Base-by-base conservation (phyloP, 2,888 invertebrate genomes). In the Tipula confusa region DNA sequence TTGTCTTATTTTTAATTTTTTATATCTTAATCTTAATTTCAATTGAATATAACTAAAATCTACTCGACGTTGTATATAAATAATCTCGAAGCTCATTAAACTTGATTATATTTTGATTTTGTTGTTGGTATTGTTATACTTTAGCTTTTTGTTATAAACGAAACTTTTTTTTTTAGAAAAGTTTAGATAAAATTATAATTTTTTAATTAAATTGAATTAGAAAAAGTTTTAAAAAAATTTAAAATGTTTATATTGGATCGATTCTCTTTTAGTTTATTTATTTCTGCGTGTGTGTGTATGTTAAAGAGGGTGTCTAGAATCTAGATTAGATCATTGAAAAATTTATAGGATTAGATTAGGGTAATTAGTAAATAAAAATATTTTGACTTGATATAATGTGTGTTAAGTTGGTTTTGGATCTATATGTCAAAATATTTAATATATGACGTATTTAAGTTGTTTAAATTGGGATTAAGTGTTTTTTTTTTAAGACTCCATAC, bases 1-100 rank as follows among this genome's bases (percentile, higher is more conserved):
- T 89, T 38, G 36, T 48, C 36, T 82, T 84, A 33, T 24, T 84
- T 80, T 29, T n/a, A n/a, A n/a, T n/a, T n/a, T 81, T 84, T 82
- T 36, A 83, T 83, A 24, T 31, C 83, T 36, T 82, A 36, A 36
- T 36, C 24, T 64, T 64, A 64, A 64, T 64, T 64, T 64, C 64
- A 64, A 81, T 81, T 29, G 31, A 81, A 29, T 64, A 6, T 64
- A 18, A 7, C 18, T 48, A 48, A 1, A 64, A 24, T 24, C 64
- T 64, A 43, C 24, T 64, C 13, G 11, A 33, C 33, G 11, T 64
- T 9, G 3, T 43, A 36, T 36, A 64, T 64, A 24, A 64, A 64
- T 9, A 64, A 64, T 64, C 64, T 64, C 31, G 7, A 81, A 81
- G 31, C 31, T 81, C 29, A 29, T 81, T 81, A 81, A 29, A 81